Base-by-base conservation (phyloP, 2,888 invertebrate species). In the Euphydryas editha region DNA sequence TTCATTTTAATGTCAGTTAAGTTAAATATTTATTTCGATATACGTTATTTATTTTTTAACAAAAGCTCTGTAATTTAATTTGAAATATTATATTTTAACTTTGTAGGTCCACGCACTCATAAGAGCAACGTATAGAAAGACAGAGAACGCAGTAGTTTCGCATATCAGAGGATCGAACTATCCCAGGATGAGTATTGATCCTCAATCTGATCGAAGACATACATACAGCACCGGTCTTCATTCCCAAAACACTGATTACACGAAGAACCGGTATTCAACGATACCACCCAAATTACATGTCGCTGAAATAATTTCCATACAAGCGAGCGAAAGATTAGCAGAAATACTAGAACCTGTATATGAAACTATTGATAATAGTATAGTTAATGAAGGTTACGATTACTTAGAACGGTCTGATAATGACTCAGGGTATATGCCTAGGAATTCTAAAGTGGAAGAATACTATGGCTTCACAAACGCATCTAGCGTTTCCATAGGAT, bases 241-340 rank as follows among this genome's bases (percentile, higher is more conserved):
- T 17, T 75, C 84, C 0, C 74, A 79, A n/a, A 74, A 68, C 24
- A 70, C 68, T 2, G 81, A 82, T 5, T 78, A 80, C 2, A 21
- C 70, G 1, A 86, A 87, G 70, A 79, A 83, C 36, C 76, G 82
- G 58, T 82, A 85, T 61, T 76, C 79, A 17, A 76, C 77, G 10
- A 81, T 85, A 70, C 76, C 76, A 73, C 85, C 88, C 0, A 87
- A 86, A 65, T 65, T 90, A 60, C 91, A 92, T 65, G 90, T 88
- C 8, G 92, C 92, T 39, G 92, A 92, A 83, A 90, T 91, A 57
- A 87, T 90, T 75, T 91, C 92, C 0, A 87, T 92, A 77, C 88
- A 89, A 78, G 83, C 87, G 1, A 89, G 83, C 62, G 92, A 92
- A 78, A 77, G 85, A 70, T 76, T 92, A 24, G 91, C 90, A 2